phyloP scores from a whole-genome alignment of 2,797 vertebrate species.

The Darevskia nairensis region DNA sequence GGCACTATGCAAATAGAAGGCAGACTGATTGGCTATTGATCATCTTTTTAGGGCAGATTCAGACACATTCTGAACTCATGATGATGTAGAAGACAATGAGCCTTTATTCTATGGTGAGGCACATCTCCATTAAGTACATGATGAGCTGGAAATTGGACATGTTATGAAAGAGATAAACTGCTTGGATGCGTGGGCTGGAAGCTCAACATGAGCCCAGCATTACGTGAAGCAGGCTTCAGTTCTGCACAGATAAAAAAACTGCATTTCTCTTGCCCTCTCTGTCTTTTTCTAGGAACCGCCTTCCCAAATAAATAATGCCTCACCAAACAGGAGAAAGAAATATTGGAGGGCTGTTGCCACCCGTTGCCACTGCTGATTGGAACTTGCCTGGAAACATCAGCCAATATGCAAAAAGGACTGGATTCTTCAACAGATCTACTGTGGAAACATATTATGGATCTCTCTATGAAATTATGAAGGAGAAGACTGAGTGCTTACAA shows the following conservation, averaged over 20 bases:
- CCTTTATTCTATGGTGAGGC: not conserved
- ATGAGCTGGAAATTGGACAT: not conserved
- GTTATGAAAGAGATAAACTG: not conserved
- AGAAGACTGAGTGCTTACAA: too few species aligned
- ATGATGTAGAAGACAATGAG: not conserved
- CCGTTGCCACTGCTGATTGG: not conserved
- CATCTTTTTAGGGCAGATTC: not conserved
- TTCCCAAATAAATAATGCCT: not conserved
- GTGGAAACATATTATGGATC: not conserved
- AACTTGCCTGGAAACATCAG: not conserved
- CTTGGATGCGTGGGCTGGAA: not conserved
- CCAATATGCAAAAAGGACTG: not conserved
- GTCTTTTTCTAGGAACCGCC: not conserved
- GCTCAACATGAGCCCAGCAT: not conserved
- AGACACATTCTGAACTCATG: not conserved
- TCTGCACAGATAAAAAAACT: not conserved
- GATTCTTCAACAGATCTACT: not conserved
- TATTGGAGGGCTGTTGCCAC: not conserved
- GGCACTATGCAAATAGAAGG: not conserved
- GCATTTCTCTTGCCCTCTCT: not conserved
- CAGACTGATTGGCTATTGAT: not conserved
- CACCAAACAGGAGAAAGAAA: not conserved
- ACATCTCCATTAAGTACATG: not conserved
- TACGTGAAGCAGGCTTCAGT: not conserved
- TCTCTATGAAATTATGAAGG: too few species aligned